Evolutionary conservation across 2,113 vertebrate genomes (phyloP).

Genomic region (Chitala chitala): DNA sequence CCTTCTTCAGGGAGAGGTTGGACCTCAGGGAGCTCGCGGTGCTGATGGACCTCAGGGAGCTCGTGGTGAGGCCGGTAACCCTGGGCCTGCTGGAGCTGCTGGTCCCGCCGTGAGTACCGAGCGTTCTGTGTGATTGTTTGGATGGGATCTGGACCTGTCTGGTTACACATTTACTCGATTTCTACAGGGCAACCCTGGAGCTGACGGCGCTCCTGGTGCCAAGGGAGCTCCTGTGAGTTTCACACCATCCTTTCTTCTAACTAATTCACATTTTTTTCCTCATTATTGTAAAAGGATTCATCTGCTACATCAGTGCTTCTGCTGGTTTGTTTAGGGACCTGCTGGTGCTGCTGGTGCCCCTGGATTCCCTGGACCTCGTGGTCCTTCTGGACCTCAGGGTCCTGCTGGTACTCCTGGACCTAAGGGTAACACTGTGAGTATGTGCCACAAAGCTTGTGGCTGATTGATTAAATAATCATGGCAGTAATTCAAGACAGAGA

Average conservation of each 20-base stretch:
- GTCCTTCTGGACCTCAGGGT: slow-evolving; percentile 85
- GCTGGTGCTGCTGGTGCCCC: slow-evolving; percentile 92
- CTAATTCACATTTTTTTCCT: not conserved
- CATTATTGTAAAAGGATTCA: not conserved
- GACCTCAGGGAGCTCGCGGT: slow-evolving; percentile 84
- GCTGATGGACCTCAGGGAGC: slow-evolving; percentile 83
- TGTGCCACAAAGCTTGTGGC: no score
- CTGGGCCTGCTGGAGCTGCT: slow-evolving; percentile 85
- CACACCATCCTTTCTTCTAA: not conserved
- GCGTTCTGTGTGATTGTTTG: not conserved
- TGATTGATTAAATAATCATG: no score
- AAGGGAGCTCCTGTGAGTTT: slow-evolving; percentile 87
- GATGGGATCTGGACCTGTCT: not conserved
- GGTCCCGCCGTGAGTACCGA: slow-evolving; percentile 81
- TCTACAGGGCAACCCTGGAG: slow-evolving; percentile 82
- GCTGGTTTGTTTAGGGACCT: slow-evolving; percentile 75
- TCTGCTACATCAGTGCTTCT: not conserved
- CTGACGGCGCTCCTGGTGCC: slow-evolving; percentile 82
- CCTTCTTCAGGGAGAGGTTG: slow-evolving; percentile 82
- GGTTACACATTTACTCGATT: slow-evolving; percentile 12
- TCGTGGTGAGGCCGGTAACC: slow-evolving; percentile 86
- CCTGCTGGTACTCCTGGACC: slow-evolving; percentile 79
- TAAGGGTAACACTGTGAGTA: slow-evolving; percentile 94
- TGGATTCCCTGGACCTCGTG: slow-evolving; percentile 93
- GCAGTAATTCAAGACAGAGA: no score